A percentile compares a stretch with the other conserved stretches of the same genome.
phyloP scores from a whole-genome alignment of 2,797 vertebrate species.

The Eulemur mongoz region DNA sequence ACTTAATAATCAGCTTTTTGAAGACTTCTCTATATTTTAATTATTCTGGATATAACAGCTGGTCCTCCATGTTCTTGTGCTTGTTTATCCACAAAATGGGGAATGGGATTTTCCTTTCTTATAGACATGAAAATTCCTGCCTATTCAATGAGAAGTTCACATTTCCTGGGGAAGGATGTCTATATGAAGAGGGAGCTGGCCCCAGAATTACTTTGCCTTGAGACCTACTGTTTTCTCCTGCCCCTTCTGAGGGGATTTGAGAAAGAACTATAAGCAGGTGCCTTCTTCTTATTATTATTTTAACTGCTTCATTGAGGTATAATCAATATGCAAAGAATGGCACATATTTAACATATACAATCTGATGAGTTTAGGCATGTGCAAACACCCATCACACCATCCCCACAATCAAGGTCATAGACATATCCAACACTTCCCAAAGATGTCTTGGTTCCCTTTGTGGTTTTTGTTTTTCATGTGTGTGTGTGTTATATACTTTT shows the following conservation, averaged over 20 bases:
- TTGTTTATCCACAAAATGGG: conserved; percentile 5
- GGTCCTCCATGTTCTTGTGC: neutral
- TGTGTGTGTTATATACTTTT: neutral
- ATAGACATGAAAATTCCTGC: neutral
- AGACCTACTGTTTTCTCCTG: neutral
- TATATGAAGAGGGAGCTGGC: neutral
- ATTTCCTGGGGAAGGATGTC: neutral
- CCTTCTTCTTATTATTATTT: neutral
- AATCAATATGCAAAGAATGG: neutral
- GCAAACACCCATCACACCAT: too few species aligned
- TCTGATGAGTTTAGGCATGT: too few species aligned
- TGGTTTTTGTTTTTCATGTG: neutral
- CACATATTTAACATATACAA: neutral
- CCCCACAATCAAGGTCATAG: neutral
- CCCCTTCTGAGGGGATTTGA: neutral
- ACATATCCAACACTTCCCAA: neutral
- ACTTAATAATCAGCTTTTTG: neutral
- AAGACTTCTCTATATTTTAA: neutral
- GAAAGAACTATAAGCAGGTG: neutral
- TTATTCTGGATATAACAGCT: neutral
- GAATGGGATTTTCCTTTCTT: neutral
- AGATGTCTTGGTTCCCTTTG: neutral
- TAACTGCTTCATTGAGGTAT: neutral
- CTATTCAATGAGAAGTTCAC: neutral
- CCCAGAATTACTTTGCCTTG: neutral